Conservation (phyloP, 2,797 vertebrate species). For the Myioborus melanocephalus region DNA sequence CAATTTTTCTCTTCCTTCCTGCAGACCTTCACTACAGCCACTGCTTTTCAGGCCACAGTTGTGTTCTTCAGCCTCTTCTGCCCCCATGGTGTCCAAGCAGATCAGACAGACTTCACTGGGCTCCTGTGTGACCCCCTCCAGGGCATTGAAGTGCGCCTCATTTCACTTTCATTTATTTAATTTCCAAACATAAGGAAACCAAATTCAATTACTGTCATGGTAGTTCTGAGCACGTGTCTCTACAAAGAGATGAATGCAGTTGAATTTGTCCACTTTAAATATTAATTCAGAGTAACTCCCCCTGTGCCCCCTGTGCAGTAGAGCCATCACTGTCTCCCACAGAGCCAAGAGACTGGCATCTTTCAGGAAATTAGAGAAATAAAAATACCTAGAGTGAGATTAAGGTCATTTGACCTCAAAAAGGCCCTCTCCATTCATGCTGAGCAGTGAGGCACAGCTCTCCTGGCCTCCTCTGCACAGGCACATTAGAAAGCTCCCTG, state of each 20-base stretch:
- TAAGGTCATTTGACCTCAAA: background rate
- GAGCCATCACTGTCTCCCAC: background rate
- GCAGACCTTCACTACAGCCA: background rate
- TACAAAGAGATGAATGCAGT: background rate
- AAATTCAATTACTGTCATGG: background rate
- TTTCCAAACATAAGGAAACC: background rate
- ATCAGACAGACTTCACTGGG: background rate
- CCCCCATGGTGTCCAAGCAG: rapidly evolving
- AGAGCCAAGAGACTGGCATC: background rate
- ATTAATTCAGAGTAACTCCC: background rate
- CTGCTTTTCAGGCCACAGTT: background rate
- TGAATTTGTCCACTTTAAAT: background rate
- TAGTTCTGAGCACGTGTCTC: background rate
- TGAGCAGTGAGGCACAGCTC: background rate
- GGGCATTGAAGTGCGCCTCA: background rate
- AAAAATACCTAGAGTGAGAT: background rate
- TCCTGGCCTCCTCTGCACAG: background rate
- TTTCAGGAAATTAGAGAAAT: background rate
- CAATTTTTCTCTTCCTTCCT: background rate
- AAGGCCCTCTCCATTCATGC: background rate
- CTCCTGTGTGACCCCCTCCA: background rate
- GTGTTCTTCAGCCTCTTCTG: background rate
- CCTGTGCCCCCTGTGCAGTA: background rate
- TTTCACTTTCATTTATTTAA: background rate
- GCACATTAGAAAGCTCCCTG: background rate